phyloP scores from a whole-genome alignment of 2,888 invertebrate species.

The Ornithoptera priamus region DNA sequence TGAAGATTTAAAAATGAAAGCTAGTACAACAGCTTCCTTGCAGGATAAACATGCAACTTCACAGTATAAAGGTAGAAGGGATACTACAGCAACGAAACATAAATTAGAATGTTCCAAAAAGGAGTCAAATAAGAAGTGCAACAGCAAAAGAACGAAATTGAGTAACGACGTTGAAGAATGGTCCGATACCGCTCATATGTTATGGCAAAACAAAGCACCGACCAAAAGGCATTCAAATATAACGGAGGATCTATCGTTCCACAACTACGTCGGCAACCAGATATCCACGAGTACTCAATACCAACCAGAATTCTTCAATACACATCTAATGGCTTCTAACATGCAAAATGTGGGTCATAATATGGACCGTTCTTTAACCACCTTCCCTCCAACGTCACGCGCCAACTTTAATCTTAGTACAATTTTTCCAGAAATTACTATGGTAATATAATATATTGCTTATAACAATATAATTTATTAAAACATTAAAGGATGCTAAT shows the following conservation, averaged over 20 bases:
- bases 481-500: too few species aligned
- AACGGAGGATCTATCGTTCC: conserved; percentile 63
- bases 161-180: conserved; percentile 66
- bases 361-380: conserved; percentile 59
- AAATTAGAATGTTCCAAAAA: conserved; percentile 75
- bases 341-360: conserved; percentile 62
- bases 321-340: conserved; percentile 65
- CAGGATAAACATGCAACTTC: conserved; percentile 60
- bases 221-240: conserved; percentile 62
- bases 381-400: conserved; percentile 66
- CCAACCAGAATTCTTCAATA: conserved; percentile 70
- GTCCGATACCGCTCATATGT: conserved; percentile 59
- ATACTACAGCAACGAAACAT: conserved; percentile 69
- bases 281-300: conserved; percentile 59
- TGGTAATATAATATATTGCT: conserved; percentile 54
- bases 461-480: not conserved
- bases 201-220: conserved; percentile 68
- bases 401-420: conserved; percentile 91
- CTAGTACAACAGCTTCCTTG: conserved; percentile 54
- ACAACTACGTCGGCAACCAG: conserved; percentile 69
- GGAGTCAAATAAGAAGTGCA: conserved; percentile 68
- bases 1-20: conserved; percentile 69
- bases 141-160: conserved; percentile 64
- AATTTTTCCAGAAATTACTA: conserved; percentile 91
- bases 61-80: conserved; percentile 58